Conservation (phyloP, 2,888 invertebrate species). For the Megastigmus dorsalis region DNA sequence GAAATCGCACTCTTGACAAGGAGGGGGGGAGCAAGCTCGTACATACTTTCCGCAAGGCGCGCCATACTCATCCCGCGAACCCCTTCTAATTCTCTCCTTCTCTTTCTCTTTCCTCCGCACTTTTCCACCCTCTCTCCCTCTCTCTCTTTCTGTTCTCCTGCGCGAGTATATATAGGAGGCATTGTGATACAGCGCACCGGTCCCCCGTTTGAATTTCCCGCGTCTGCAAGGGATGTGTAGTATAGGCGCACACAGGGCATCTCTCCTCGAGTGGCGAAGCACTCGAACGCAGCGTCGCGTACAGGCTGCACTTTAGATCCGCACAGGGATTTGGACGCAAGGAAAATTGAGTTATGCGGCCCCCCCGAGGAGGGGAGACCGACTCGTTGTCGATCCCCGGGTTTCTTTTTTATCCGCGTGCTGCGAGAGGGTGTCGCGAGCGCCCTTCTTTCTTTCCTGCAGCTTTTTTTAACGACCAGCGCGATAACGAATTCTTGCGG, state of each 20-base stretch:
- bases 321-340: background rate
- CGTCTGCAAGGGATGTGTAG: too few relatives aligned
- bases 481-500: constrained; percentile 54
- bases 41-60: too few relatives aligned
- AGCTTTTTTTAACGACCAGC: constrained; percentile 12
- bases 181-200: constrained; percentile 4
- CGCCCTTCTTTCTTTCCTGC: background rate
- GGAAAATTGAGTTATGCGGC: constrained; percentile 23
- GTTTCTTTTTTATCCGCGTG: too few relatives aligned
- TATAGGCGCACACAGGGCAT: too few relatives aligned
- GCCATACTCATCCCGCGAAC: background rate
- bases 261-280: background rate
- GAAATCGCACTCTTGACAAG: constrained; percentile 6
- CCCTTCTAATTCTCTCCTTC: background rate
- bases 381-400: too few relatives aligned
- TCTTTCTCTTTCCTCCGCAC: background rate
- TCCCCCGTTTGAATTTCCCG: constrained; percentile 28
- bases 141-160: background rate
- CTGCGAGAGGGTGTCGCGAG: too few relatives aligned
- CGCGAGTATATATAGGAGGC: background rate
- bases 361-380: background rate
- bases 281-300: background rate
- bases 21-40: background rate
- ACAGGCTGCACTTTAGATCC: background rate
- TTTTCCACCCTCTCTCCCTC: background rate